Conservation (phyloP, 2,797 vertebrate genomes). For the Melanotaenia nigrans region DNA sequence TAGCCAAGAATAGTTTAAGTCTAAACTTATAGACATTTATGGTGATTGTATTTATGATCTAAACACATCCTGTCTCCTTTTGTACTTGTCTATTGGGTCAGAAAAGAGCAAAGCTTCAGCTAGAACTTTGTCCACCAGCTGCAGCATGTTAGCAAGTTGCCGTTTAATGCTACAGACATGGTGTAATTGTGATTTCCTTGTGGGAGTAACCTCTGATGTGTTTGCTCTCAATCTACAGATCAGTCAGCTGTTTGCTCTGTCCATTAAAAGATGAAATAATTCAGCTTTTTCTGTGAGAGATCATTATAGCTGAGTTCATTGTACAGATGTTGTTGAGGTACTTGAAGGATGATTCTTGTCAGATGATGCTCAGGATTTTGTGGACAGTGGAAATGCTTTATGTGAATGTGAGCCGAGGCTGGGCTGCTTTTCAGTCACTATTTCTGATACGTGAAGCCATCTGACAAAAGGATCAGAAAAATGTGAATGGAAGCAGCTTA, state of each 20-base stretch:
- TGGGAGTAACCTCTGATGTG: background rate
- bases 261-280: too few relatives aligned
- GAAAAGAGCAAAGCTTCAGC: too few relatives aligned
- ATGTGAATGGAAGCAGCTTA: background rate
- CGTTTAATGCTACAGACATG: background rate
- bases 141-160: background rate
- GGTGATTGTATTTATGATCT: background rate
- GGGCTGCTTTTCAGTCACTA: too few relatives aligned
- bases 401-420: too few relatives aligned
- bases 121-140: background rate
- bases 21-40: background rate
- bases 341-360: too few relatives aligned
- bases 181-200: background rate
- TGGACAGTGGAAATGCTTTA: too few relatives aligned
- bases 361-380: too few relatives aligned
- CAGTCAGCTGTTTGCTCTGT: background rate
- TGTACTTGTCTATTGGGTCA: background rate
- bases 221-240: too few relatives aligned
- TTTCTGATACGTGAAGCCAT: too few relatives aligned
- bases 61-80: background rate
- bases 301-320: too few relatives aligned
- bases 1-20: background rate
- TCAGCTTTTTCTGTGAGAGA: too few relatives aligned
- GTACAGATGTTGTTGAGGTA: too few relatives aligned
- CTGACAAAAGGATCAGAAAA: background rate